Base-by-base conservation (phyloP, 2,888 invertebrate species). In the Troides helena region DNA sequence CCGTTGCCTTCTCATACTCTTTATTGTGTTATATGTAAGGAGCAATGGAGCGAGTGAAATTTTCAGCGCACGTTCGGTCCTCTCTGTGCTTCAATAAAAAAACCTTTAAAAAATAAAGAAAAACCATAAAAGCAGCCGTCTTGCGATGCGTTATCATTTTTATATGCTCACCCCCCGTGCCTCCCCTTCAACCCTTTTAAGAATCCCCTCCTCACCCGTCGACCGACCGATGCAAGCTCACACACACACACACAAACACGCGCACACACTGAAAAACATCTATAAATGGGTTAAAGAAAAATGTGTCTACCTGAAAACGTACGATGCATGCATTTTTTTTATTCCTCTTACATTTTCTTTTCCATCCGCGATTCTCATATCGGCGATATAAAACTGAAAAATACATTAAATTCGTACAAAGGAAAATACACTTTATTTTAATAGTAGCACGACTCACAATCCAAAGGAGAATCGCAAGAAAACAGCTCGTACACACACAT, bases 111-210 rank as follows among this genome's bases (percentile, higher is more conserved):
- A 92, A 92, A 90, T 89, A 90, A 90, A 92, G 85, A 86, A 90
- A 91, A 89, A 87, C 90, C 88, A 91, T 92, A 92, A 92, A 92
- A 92, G 92, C 91, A 81, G 90, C 90, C 92, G 92, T 92, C 92
- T 92, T 90, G 91, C 90, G 89, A 92, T 92, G 92, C 91, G 92
- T 92, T 92, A 92, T 92, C 92, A 92, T 92, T 92, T 92, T 92
- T 92, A 92, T 92, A 92, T 91, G 91, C 86, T 81, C 85, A 72
- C 86, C 84, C 53, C 53, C 39, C 10, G 21, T 21, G 21, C 39
- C 10, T 10, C 39, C 10, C 85, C 81, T 78, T 76, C 81, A 84
- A 82, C 85, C 88, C 84, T 84, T 85, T 81, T 65, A 77, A 75
- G 72, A 77, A 76, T 18, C 78, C 71, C 78, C 83, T 73, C 81